A percentile compares a stretch with the other conserved stretches of the same genome.
phyloP scores from a whole-genome alignment of 2,113 vertebrate genomes.

The Salvelinus sp. region DNA sequence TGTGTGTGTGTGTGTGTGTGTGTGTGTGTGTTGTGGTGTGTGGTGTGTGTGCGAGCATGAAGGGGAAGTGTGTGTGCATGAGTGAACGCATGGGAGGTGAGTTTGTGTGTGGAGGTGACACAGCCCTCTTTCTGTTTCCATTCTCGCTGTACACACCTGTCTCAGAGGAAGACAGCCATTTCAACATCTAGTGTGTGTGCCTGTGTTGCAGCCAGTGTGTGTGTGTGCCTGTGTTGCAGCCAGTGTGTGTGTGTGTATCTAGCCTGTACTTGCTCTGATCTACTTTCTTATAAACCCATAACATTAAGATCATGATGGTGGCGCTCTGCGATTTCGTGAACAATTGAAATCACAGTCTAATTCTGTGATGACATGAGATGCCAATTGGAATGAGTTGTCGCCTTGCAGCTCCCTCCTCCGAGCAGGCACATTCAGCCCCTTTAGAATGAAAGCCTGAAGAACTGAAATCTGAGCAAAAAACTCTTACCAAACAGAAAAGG shows the following conservation, averaged over 20 bases:
- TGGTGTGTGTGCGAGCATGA: background rate
- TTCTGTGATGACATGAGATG: background rate
- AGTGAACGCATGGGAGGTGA: no score
- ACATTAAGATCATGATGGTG: background rate
- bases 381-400: background rate
- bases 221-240: background rate
- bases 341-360: background rate
- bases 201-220: background rate
- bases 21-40: constrained; percentile 4
- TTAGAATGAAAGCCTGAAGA: constrained; percentile 67
- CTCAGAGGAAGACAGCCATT: no score
- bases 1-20: background rate
- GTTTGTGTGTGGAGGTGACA: background rate
- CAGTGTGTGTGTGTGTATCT: background rate
- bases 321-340: background rate
- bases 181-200: background rate
- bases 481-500: constrained; percentile 59
- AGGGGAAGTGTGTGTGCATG: background rate
- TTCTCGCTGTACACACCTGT: no score
- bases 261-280: background rate
- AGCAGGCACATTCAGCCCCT: constrained; percentile 62
- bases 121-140: no score
- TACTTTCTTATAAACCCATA: background rate
- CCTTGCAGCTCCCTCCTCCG: constrained; percentile 56
- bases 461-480: constrained; percentile 60